Percentiles rank a stretch among this genome's conserved stretches.
Conservation (phyloP, 1,140 invertebrate species). For the Drosophila insularis region DNA sequence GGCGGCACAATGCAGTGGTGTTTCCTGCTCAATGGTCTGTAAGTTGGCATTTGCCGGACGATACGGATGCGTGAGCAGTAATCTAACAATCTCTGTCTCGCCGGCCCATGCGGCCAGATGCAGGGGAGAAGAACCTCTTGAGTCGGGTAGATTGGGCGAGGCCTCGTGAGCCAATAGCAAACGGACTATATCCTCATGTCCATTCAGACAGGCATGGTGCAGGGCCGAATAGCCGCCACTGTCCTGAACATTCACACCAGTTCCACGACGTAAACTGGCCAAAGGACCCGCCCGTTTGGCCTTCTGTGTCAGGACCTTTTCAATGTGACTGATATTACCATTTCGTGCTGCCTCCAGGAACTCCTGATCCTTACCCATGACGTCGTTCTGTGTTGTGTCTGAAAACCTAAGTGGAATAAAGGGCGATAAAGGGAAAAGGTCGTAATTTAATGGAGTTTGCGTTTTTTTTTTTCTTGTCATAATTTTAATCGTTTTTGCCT, state of each 20-base stretch:
- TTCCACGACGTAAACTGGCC: slow-evolving; percentile 93
- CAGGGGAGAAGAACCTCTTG: slow-evolving; percentile 92
- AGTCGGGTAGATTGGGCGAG: slow-evolving; percentile 92
- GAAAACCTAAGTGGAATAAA: slow-evolving; percentile 2
- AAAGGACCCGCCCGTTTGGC: slow-evolving; percentile 95
- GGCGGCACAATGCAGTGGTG: slow-evolving; percentile 95
- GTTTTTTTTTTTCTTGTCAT: slow-evolving; percentile 4
- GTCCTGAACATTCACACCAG: slow-evolving; percentile 96
- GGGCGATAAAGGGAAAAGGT: slow-evolving; percentile 18
- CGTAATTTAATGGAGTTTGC: slow-evolving; percentile 52
- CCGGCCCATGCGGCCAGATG: slow-evolving; percentile 96
- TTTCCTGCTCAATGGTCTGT: slow-evolving; percentile 96
- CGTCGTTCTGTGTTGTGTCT: slow-evolving; percentile 8
- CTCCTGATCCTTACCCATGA: slow-evolving; percentile 97
- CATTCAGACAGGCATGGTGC: slow-evolving; percentile 96
- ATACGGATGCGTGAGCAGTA: slow-evolving; percentile 90
- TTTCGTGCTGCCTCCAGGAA: slow-evolving; percentile 96
- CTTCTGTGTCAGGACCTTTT: slow-evolving; percentile 94
- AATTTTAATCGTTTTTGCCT: slow-evolving; percentile 48
- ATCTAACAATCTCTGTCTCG: slow-evolving; percentile 90
- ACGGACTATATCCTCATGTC: slow-evolving; percentile 95
- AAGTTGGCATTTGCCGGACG: slow-evolving; percentile 91
- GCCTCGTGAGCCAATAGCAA: slow-evolving; percentile 94
- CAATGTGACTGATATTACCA: slow-evolving; percentile 93
- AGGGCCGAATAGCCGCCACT: slow-evolving; percentile 96